phyloP scores from a whole-genome alignment of 2,113 vertebrate genomes.

The Daphoenositta chrysoptera region DNA sequence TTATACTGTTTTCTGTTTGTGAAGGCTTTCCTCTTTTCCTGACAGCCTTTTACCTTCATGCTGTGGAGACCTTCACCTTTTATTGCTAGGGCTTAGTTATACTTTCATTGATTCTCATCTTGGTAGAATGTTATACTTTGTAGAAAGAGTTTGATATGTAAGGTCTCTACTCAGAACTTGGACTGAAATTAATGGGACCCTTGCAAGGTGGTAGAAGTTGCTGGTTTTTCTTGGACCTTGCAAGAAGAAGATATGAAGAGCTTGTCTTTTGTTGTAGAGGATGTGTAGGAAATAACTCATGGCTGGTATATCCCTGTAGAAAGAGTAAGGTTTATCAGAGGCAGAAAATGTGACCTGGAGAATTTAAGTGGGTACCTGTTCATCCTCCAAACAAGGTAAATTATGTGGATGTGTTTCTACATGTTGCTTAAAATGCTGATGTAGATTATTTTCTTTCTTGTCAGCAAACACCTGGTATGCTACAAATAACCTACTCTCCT shows the following conservation, averaged over 20 bases:
- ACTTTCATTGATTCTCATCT: not conserved
- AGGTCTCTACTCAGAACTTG: not conserved
- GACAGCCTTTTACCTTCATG: not conserved
- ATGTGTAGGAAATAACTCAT: not conserved
- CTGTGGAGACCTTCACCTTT: not conserved
- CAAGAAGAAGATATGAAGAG: not conserved
- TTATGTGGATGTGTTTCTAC: not conserved
- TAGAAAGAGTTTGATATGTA: not conserved
- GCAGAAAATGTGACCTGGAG: not conserved
- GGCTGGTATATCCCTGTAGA: not conserved
- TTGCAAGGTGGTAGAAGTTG: not conserved
- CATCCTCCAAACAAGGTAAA: not conserved
- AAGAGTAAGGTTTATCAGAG: not conserved
- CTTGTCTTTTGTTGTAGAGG: not conserved
- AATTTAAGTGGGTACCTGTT: not conserved
- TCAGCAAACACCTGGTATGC: not conserved
- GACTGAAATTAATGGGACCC: not conserved
- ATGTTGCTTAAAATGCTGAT: not conserved
- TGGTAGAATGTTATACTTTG: not conserved
- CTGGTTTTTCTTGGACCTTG: not conserved
- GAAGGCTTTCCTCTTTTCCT: not conserved
- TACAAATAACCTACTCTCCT: not conserved
- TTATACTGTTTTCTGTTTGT: not conserved
- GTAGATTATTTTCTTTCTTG: not conserved
- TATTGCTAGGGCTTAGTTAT: not conserved